A percentile compares a stretch with the other conserved stretches of the same genome.
These are phyloP conservation scores for Spilogale gracilis DNA, from an alignment of 2,113 vertebrate genomes.

Conservation along the genomic window DNA sequence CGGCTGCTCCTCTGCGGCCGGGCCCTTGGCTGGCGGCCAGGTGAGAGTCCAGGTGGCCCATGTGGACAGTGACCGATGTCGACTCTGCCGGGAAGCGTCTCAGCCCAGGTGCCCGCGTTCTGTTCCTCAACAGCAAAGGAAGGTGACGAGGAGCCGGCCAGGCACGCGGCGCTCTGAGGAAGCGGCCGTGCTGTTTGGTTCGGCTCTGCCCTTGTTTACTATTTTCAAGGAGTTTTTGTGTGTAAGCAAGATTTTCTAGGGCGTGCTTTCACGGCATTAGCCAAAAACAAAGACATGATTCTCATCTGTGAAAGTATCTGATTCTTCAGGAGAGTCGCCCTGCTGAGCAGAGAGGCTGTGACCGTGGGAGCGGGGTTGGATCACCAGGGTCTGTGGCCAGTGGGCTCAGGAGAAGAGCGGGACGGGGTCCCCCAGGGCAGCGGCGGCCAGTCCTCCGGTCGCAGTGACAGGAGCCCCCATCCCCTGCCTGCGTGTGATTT, in stretches of 20 bases:
- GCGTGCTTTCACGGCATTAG: not conserved
- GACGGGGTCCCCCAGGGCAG: not conserved
- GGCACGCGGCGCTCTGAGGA: accelerated
- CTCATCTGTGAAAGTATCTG: not conserved
- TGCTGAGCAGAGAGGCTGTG: too few relatives aligned
- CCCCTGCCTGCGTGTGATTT: not conserved
- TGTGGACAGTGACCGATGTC: accelerated
- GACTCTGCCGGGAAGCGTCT: not conserved
- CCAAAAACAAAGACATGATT: not conserved
- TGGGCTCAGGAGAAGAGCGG: not conserved
- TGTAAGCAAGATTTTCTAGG: not conserved
- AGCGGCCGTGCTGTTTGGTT: accelerated
- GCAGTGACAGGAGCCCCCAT: not conserved
- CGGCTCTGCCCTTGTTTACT: not conserved
- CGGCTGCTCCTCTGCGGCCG: not conserved
- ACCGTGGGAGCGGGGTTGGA: accelerated
- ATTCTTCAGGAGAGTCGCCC: not conserved
- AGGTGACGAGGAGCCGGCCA: not conserved
- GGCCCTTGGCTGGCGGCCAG: accelerated
- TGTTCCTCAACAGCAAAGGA: not conserved
- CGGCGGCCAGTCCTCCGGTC: not conserved
- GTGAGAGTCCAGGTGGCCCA: not conserved
- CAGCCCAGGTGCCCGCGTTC: accelerated
- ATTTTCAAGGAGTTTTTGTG: not conserved
- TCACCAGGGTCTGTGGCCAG: not conserved